These are phyloP conservation scores for Hippotragus niger DNA, from an alignment of 2,113 vertebrate species.

Conservation along the genomic window DNA sequence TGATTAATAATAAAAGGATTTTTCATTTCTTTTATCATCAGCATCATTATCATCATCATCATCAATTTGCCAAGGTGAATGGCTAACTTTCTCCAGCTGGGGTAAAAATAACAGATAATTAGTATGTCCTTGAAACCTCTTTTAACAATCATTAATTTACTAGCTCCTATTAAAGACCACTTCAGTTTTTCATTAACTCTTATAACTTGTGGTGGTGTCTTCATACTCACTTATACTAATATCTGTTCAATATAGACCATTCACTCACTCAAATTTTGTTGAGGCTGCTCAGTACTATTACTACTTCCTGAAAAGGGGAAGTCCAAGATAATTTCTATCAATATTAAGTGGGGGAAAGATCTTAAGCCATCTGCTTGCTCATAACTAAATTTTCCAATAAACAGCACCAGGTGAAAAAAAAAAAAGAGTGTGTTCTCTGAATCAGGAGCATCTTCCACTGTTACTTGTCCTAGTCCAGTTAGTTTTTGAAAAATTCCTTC, in stretches of 20 bases:
- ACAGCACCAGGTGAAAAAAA: background rate
- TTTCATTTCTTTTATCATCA: background rate
- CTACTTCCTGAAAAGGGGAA: background rate
- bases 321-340: background rate
- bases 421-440: background rate
- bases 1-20: background rate
- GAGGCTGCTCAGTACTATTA: accelerated
- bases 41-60: background rate
- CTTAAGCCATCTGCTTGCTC: background rate
- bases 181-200: background rate
- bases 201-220: background rate
- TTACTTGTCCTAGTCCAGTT: background rate
- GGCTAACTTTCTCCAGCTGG: background rate
- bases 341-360: background rate
- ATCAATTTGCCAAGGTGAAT: background rate
- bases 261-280: background rate
- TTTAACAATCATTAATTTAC: background rate
- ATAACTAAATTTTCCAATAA: background rate
- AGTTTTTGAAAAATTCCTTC: background rate
- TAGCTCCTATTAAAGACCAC: background rate
- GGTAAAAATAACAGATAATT: background rate
- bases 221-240: background rate
- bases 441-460: background rate
- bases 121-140: background rate
- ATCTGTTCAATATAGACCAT: background rate